Evolutionary conservation across 2,797 vertebrate genomes (phyloP).

Genomic region (Chelon labrosus): DNA sequence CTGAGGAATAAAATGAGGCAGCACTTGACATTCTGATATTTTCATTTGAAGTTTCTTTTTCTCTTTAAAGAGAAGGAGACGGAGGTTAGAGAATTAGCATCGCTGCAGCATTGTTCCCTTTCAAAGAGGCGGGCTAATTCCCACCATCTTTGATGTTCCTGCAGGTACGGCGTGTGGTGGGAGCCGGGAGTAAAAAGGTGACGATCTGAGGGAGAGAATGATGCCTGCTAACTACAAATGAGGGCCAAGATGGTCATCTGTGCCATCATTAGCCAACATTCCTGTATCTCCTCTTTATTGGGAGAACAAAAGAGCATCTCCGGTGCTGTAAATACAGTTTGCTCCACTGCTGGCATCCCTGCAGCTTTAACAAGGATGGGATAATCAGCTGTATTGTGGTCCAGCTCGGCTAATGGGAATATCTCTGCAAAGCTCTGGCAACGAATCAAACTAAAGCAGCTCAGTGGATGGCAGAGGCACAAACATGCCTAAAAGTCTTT

Average conservation of each 20-base stretch:
- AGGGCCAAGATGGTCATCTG: slow-evolving; percentile 51
- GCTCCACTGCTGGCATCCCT: slow-evolving; percentile 50
- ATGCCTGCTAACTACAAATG: slow-evolving; percentile 54
- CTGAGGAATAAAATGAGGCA: slow-evolving; percentile 31
- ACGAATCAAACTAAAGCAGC: slow-evolving; percentile 50
- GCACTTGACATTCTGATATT: slow-evolving; percentile 30
- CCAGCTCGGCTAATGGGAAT: slow-evolving; percentile 65
- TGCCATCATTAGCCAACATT: slow-evolving; percentile 72
- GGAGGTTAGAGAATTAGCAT: slow-evolving; percentile 52
- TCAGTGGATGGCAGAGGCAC: slow-evolving; percentile 51
- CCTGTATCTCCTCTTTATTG: slow-evolving; percentile 50
- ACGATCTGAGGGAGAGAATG: slow-evolving; percentile 22
- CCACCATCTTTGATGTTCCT: slow-evolving; percentile 57
- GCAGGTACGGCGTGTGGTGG: slow-evolving; percentile 41
- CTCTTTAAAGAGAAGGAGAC: slow-evolving; percentile 29
- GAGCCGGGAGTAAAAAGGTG: slow-evolving; percentile 44
- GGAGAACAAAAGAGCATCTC: slow-evolving; percentile 67
- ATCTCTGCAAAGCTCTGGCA: slow-evolving; percentile 61
- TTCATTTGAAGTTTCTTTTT: slow-evolving; percentile 42
- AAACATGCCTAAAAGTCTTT: slow-evolving; percentile 51
- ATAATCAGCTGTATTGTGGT: slow-evolving; percentile 69
- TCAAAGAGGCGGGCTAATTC: slow-evolving; percentile 60
- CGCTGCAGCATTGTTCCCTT: slow-evolving; percentile 45
- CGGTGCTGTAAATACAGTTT: slow-evolving; percentile 48
- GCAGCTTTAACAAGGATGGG: slow-evolving; percentile 60